Conservation (phyloP, 2,797 vertebrate genomes). For the Mus minutoides region DNA sequence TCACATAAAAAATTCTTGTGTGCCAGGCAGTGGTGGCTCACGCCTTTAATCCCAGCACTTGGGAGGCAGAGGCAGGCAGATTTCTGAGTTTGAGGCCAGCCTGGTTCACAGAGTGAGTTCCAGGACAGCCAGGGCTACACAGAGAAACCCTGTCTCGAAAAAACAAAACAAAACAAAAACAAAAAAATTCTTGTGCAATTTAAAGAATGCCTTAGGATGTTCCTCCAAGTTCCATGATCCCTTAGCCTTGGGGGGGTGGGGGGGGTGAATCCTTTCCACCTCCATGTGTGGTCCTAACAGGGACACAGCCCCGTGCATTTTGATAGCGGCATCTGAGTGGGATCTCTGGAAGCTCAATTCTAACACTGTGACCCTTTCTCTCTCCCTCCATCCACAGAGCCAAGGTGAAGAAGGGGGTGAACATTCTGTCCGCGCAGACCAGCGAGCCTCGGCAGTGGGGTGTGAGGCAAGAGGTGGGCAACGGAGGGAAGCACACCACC, state of each 20-base stretch:
- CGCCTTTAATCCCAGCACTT: no score
- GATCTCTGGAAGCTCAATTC: rapidly evolving
- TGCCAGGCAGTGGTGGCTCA: no score
- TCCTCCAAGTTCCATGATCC: rapidly evolving
- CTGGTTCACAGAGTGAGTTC: no score
- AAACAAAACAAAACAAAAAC: no score
- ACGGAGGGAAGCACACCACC: constrained; percentile 92
- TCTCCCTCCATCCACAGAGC: constrained; percentile 88
- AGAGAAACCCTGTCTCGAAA: no score
- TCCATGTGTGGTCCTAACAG: rapidly evolving
- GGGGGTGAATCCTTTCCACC: no score
- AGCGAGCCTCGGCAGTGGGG: constrained; percentile 95
- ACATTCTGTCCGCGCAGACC: constrained; percentile 91
- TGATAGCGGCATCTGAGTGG: rapidly evolving
- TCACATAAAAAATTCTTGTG: not conserved
- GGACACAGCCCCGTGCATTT: rapidly evolving
- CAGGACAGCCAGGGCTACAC: no score
- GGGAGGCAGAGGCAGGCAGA: no score
- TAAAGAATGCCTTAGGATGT: rapidly evolving
- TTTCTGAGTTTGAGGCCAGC: no score
- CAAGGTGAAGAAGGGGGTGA: constrained; percentile 96
- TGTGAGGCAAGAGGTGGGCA: constrained; percentile 93
- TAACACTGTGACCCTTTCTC: not conserved
- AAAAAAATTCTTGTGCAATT: not conserved
- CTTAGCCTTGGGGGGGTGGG: no score